Evolutionary conservation across 2,113 vertebrate species (phyloP), one percentile per base, ranked within the genome.

Genomic region (Eonycteris spelaea): DNA sequence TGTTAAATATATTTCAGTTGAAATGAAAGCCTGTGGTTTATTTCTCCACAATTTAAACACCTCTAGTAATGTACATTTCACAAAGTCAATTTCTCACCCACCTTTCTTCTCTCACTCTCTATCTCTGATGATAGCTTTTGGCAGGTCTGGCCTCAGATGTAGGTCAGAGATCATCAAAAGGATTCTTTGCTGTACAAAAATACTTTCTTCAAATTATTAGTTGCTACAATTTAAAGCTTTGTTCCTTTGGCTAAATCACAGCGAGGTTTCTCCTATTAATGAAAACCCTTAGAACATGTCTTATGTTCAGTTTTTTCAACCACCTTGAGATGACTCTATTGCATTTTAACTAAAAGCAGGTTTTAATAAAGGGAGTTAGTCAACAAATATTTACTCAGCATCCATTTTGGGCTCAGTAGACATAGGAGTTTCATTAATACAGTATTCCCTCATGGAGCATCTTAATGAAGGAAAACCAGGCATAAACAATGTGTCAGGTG

Each of bases 341-440:
- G 19, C 21, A 75, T 82, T 94, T 86, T 91, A 91, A 90, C 13
- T 61, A 53, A 87, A 94, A 97, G 22, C 63, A 38, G 26, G 3
- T 92, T 94, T 95, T 75, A 61, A 94, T 85, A 94, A 94, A 84
- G 21, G 14, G 13, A 67, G 51, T 90, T 77, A 85, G 73, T 86
- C 53, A 82, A 86, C 83, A 94, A 83, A 57, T 80, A 71, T 75
- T 82, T 75, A 57, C 77, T 92, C 38, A 51, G 18, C 45, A 73
- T 16, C 15, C 7, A 67, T 24, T 61, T 38, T 22, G 63, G 38
- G 40, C 33, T 95, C 65, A 22, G 0, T 18, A 19, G 55, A 7
- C 51, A 30, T 0, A 63, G 61, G 71, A 73, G 15, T 38, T 38
- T 22, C 16, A 6, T n/a, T 14, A 43, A 38, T 22, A 26, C 1